These are phyloP conservation scores for Sigmodon hispidus DNA, from an alignment of 2,113 vertebrate genomes.

Conservation along the genomic window DNA sequence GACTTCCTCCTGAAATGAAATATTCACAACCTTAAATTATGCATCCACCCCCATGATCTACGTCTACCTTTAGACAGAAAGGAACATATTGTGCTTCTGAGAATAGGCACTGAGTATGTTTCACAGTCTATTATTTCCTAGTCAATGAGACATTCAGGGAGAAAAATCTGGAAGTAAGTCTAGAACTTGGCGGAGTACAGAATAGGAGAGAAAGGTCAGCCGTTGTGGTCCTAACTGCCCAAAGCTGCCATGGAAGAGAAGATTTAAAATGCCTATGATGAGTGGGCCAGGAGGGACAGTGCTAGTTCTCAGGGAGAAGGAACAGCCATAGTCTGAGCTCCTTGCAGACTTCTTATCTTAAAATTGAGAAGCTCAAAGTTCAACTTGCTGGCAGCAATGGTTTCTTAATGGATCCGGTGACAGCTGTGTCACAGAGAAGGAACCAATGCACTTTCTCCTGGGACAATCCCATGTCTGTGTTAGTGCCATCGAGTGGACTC, in stretches of 20 bases:
- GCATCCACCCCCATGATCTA: not conserved
- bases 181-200: not conserved
- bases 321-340: not conserved
- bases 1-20: not conserved
- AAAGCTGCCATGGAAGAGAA: not conserved
- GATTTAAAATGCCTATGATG: rapidly evolving
- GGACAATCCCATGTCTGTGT: not conserved
- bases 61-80: conserved; percentile 36
- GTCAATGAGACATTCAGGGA: not conserved
- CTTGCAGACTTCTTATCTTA: not conserved
- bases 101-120: not conserved
- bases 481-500: not conserved
- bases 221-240: not conserved
- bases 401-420: conserved; percentile 15
- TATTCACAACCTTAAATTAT: not conserved
- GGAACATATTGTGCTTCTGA: not conserved
- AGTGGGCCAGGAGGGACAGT: not conserved
- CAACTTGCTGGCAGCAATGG: not conserved
- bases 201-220: not conserved
- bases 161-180: not conserved
- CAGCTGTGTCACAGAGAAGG: not conserved
- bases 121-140: not conserved
- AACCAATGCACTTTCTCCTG: not conserved
- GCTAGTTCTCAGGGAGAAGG: not conserved
- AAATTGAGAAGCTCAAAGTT: not conserved